These are phyloP conservation scores for Lordiphosa clarofinis DNA, from an alignment of 1,140 invertebrate species.

Conservation along the genomic window DNA sequence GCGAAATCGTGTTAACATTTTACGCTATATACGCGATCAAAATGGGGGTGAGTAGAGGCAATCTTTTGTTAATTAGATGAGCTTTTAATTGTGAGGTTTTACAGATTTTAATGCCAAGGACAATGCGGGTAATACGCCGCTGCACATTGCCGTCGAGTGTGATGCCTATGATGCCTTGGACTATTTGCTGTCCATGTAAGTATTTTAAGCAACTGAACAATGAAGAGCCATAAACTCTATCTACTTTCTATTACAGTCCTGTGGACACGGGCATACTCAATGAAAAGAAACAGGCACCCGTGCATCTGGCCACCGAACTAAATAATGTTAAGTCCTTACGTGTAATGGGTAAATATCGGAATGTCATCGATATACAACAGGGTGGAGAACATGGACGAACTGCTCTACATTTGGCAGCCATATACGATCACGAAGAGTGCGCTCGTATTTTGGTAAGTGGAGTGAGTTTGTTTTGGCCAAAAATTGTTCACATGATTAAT, in stretches of 20 bases:
- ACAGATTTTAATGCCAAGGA: conserved; percentile 89
- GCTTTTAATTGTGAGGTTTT: conserved; percentile 32
- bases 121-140: conserved; percentile 88
- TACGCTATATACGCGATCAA: conserved; percentile 87
- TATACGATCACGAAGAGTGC: conserved; percentile 89
- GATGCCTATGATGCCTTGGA: conserved; percentile 86
- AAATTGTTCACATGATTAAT: conserved; percentile 37
- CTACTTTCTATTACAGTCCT: conserved; percentile 80
- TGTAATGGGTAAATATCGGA: conserved; percentile 85
- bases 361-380: conserved; percentile 85
- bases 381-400: conserved; percentile 89
- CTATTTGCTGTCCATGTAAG: conserved; percentile 87
- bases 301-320: conserved; percentile 89
- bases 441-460: conserved; percentile 87
- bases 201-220: conserved; percentile 23
- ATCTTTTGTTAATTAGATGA: neutral
- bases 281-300: conserved; percentile 86
- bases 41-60: conserved; percentile 83
- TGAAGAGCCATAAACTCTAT: too few species aligned
- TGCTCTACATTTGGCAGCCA: conserved; percentile 89
- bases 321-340: conserved; percentile 86
- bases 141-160: conserved; percentile 89
- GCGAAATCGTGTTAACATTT: conserved; percentile 86
- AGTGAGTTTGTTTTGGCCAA: conserved; percentile 43
- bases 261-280: conserved; percentile 87